Evolutionary conservation across 2,888 invertebrate genomes (phyloP).

Genomic region (Spialia ferax): DNA sequence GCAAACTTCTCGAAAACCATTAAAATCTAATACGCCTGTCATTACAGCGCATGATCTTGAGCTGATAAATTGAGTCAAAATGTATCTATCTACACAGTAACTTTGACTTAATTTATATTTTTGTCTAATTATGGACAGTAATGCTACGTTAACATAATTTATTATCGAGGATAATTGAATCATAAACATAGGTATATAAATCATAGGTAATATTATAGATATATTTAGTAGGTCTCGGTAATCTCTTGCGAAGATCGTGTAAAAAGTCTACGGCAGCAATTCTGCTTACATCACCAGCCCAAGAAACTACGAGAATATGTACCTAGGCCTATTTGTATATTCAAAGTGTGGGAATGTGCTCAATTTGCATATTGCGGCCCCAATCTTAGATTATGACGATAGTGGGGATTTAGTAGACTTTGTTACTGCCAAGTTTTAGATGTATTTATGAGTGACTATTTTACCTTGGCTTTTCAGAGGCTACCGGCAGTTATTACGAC

Average conservation of each 20-base stretch:
- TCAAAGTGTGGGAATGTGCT: conserved; percentile 32
- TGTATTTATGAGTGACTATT: background rate
- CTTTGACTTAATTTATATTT: background rate
- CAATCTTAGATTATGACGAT: conserved; percentile 33
- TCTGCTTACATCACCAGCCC: conserved; percentile 13
- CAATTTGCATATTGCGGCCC: conserved; percentile 35
- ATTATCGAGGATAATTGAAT: background rate
- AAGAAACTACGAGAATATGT: background rate
- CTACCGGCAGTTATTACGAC: background rate
- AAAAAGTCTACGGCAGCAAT: conserved; percentile 24
- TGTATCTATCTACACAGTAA: no score
- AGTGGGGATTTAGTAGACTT: conserved; percentile 16
- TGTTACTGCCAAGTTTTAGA: conserved; percentile 21
- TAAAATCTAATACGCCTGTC: conserved; percentile 43
- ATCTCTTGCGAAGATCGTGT: conserved; percentile 32
- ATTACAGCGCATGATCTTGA: conserved; percentile 40
- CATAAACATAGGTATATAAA: no score
- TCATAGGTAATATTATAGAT: no score
- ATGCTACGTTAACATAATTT: background rate
- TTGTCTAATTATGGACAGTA: no score
- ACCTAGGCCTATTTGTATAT: conserved; percentile 18
- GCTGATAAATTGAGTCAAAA: conserved; percentile 5
- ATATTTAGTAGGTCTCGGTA: background rate
- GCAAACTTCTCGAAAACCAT: conserved; percentile 16
- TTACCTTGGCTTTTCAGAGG: background rate